Evolutionary conservation across 2,888 invertebrate species (phyloP), one percentile per base, ranked within the genome.

Genomic region (Gymnocheta viridis): DNA sequence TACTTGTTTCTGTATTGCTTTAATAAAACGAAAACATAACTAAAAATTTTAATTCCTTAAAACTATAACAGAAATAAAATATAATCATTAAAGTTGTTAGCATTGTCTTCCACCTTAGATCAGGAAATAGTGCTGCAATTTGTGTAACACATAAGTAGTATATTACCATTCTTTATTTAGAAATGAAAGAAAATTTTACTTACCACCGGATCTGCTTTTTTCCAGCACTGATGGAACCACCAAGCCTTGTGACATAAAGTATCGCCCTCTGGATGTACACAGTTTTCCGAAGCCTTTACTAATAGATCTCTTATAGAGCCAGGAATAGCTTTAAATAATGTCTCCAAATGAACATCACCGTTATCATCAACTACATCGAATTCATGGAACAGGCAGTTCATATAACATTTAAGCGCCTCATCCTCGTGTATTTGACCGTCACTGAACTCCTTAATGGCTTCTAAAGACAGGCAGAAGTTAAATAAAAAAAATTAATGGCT

Each of bases 211-310:
- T 92, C 92, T 24, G 91, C 90, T 76, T 89, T 89, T 76, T 92
- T 92, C 91, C 92, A 92, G 86, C 92, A 92, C 79, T 91, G 89
- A 82, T 92, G 90, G 80, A 91, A 90, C 91, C 91, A 91, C 90
- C 90, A 92, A 41, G 92, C 92, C 79, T 90, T 90, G 56, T 92
- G 89, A 82, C 92, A 92, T 14, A 90, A 74, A 6, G 88, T 90
- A 58, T 91, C 91, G 6, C 91, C 92, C 70, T 89, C 87, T 4
- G 92, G 91, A 86, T 91, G 90, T 14, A 89, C 72, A 73, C 92
- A 92, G 14, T 85, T 86, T 82, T 90, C 87, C 2, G 90, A 88
- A 88, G 91, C 91, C 67, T 89, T 89, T 4, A 90, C 85, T 19
- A 90, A 85, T 64, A 91, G 86, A 10, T 89, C 90, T 19, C 89